Conservation (phyloP, 92 coral and sea anemone species). For the Scolanthus callimorphus region DNA sequence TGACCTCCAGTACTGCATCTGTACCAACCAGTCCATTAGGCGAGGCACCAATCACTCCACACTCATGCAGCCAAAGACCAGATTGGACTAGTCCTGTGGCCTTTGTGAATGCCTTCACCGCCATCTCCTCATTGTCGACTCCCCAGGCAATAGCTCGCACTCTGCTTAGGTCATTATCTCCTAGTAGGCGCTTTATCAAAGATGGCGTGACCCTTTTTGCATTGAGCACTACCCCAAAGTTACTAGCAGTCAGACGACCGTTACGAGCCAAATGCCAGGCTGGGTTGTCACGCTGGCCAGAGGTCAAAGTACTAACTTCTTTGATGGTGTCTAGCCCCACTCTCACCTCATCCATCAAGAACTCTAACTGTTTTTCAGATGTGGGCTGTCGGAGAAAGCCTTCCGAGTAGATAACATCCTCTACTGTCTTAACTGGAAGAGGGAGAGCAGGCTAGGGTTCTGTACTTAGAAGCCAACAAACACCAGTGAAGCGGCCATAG, state of each 20-base stretch:
- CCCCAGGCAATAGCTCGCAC: constrained; percentile 49
- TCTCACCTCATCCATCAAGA: constrained; percentile 3
- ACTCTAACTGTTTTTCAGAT: constrained; percentile 11
- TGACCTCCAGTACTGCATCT: constrained; percentile 16
- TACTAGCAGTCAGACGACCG: constrained; percentile 34
- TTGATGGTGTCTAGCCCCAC: constrained; percentile 7
- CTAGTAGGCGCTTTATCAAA: constrained; percentile 37
- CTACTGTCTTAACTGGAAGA: constrained; percentile 20
- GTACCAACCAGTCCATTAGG: constrained; percentile 35
- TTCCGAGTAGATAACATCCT: constrained; percentile 25
- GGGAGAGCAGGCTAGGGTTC: constrained; percentile 16
- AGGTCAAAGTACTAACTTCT: constrained; percentile 11
- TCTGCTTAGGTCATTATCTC: constrained; percentile 37
- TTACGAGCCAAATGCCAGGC: constrained; percentile 22
- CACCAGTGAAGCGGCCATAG: constrained; percentile 32
- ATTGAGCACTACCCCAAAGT: constrained; percentile 29
- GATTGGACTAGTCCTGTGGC: constrained; percentile 19
- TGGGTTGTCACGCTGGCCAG: constrained; percentile 32
- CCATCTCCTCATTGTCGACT: constrained; percentile 29
- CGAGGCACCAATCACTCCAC: constrained; percentile 23
- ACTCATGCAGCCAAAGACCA: constrained; percentile 30
- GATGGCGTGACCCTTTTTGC: constrained; percentile 47
- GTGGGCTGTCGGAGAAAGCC: constrained; percentile 17
- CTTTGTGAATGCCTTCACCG: constrained; percentile 17
- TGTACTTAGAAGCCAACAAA: constrained; percentile 27